Base-by-base conservation (phyloP, 2,888 invertebrate genomes). In the Cryptus armator region DNA sequence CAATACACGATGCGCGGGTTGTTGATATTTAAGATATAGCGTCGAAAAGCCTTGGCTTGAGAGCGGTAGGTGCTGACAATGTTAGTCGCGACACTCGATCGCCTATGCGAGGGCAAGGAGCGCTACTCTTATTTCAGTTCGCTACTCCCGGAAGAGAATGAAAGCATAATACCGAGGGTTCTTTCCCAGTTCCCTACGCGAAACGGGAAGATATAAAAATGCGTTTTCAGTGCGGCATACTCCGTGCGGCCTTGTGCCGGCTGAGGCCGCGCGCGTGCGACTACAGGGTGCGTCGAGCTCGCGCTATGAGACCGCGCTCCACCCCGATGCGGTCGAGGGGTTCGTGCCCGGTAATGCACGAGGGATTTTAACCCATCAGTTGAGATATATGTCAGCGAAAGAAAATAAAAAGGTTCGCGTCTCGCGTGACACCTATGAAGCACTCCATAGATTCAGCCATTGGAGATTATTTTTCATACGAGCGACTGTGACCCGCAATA, bases 291-390 rank as follows among this genome's bases (percentile, higher is more conserved):
- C 75, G 78, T 75, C 81, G 56, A 53, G n/a, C 32, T 24, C 46
- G 44, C 3, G 48, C 24, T 78, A 64, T 72, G 59, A 53, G 37
- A 32, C 74, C 74, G 48, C 81, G 64, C 81, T 78, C 43, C 81
- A 74, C 84, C 84, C 74, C 79, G 56, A 75, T 56, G 70, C 70
- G 16, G 16, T 70, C 74, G 44, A 79, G 78, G 74, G 51, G 37
- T 37, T 68, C 74, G 56, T 78, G 76, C 19, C 56, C 64, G 81
- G 6, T 56, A 70, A 81, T 79, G 70, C 81, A 71, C 70, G 9
- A 56, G 78, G 66, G 84, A 75, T 71, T 85, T 75, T 51, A 43
- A n/a, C 19, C 56, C 67, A 66, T 29, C 64, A 19, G 62, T 46
- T 62, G 19, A 32, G 16, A 81, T 74, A 84, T 68, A 44, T 32